phyloP scores from a whole-genome alignment of 2,888 invertebrate species.

The Sialis fuliginosa region DNA sequence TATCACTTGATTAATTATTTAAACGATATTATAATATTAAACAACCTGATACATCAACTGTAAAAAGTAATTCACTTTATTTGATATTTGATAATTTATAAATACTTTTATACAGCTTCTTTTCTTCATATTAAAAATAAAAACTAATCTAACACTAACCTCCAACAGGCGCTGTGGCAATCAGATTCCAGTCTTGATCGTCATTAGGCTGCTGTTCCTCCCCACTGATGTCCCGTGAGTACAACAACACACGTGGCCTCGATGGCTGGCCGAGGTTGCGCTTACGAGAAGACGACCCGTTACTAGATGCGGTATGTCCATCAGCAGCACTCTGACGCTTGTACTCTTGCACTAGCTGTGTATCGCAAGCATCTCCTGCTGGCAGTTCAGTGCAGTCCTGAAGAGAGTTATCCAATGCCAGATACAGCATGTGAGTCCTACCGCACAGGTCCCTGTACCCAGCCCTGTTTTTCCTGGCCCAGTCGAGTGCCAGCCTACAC shows the following conservation, averaged over 20 bases:
- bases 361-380: conserved; percentile 40
- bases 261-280: conserved; percentile 35
- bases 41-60: background rate
- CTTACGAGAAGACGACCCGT: conserved; percentile 22
- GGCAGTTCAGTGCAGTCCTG: conserved; percentile 67
- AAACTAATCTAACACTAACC: conserved; percentile 13
- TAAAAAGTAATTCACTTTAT: conserved; percentile 7
- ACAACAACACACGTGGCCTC: conserved; percentile 41
- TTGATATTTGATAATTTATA: no score
- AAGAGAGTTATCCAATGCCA: conserved; percentile 55
- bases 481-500: conserved; percentile 43
- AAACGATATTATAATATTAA: no score
- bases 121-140: conserved; percentile 8
- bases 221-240: conserved; percentile 35
- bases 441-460: conserved; percentile 28
- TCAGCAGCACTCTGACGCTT: conserved; percentile 31
- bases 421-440: conserved; percentile 57
- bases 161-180: conserved; percentile 35
- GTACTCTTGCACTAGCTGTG: conserved; percentile 63
- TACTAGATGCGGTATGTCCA: conserved; percentile 13
- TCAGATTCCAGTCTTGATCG: conserved; percentile 42
- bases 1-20: no score
- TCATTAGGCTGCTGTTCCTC: conserved; percentile 28
- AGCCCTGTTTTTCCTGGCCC: conserved; percentile 26
- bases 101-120: no score